phyloP scores from a whole-genome alignment of 2,797 vertebrate species.

The Rhincodon typus region DNA sequence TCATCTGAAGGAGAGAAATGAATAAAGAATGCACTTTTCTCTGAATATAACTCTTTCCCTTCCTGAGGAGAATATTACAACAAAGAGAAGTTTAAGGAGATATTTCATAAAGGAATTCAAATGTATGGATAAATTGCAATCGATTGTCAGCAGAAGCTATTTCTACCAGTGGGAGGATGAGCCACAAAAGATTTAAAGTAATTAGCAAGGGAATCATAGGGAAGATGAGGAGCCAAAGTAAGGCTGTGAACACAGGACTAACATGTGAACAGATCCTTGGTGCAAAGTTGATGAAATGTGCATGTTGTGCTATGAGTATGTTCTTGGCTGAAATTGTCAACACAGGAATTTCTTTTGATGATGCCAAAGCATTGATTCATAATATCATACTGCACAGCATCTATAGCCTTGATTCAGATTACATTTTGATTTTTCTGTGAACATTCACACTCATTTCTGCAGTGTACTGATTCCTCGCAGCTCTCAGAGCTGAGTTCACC shows the following conservation, averaged over 20 bases:
- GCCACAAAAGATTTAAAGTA: not conserved
- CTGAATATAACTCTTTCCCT: not conserved
- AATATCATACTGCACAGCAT: not conserved
- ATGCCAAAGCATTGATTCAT: not conserved
- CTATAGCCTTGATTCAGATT: not conserved
- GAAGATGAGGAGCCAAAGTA: not conserved
- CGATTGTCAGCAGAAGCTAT: not conserved
- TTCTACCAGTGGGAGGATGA: not conserved
- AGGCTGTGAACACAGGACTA: not conserved
- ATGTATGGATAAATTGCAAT: not conserved
- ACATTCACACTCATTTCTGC: not conserved
- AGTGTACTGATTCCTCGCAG: not conserved
- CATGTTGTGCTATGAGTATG: not conserved
- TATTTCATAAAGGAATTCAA: not conserved
- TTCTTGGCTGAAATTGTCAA: not conserved
- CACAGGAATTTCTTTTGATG: not conserved
- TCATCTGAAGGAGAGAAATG: too few relatives aligned
- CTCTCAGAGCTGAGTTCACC: not conserved
- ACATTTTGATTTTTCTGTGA: not conserved
- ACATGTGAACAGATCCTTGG: not conserved
- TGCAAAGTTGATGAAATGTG: not conserved
- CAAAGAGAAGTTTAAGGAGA: not conserved
- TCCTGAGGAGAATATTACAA: not conserved
- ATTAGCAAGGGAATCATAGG: not conserved
- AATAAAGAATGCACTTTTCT: not conserved